Conservation (phyloP, 2,797 vertebrate genomes). For the Mormyrops attenuatus region DNA sequence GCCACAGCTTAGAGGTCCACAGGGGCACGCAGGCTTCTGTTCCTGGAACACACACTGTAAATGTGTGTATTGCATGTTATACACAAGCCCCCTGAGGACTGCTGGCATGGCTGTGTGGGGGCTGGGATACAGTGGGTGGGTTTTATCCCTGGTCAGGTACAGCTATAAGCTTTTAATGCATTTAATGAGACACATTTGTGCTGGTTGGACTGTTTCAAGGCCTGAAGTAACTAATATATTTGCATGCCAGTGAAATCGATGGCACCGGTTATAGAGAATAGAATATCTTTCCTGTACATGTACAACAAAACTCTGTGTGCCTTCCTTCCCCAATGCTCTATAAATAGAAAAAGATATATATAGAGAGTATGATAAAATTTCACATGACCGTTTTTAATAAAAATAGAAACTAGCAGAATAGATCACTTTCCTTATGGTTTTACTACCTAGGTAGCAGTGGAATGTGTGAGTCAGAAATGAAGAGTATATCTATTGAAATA, state of each 20-base stretch:
- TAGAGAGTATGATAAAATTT: constrained; percentile 4
- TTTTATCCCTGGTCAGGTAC: neutral
- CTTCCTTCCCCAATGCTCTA: neutral
- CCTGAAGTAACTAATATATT: neutral
- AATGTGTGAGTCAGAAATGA: neutral
- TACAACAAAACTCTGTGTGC: neutral
- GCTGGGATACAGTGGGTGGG: neutral
- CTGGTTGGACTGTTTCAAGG: neutral
- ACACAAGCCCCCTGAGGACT: neutral
- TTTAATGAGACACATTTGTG: neutral
- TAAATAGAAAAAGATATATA: constrained; percentile 2
- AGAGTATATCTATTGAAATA: neutral
- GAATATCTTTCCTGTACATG: neutral
- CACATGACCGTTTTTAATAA: constrained; percentile 3
- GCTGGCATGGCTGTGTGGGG: neutral
- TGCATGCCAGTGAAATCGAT: neutral
- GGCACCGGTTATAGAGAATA: neutral
- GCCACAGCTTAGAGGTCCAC: neutral
- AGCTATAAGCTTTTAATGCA: neutral
- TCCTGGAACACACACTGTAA: neutral
- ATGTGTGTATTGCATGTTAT: neutral
- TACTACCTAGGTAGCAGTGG: neutral
- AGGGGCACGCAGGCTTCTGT: neutral
- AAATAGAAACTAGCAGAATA: neutral
- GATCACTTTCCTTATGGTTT: neutral